Evolutionary conservation across 2,888 invertebrate genomes (phyloP).

Genomic region (Lycaena phlaeas): DNA sequence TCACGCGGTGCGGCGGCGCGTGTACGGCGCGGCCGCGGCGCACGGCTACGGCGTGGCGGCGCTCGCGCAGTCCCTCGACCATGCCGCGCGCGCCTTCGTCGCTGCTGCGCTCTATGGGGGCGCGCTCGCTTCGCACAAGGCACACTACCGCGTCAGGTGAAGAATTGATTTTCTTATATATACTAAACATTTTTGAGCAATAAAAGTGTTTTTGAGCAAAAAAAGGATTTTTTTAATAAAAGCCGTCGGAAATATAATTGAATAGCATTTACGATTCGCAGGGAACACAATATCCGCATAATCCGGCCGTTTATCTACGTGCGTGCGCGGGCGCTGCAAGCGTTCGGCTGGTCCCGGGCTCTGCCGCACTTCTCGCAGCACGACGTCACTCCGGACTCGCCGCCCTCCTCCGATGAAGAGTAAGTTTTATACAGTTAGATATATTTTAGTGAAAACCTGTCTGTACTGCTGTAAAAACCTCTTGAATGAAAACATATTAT

Average conservation of each 20-base stretch:
- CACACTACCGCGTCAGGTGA: constrained; percentile 83
- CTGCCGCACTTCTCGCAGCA: constrained; percentile 76
- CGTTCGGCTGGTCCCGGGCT: constrained; percentile 81
- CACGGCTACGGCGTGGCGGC: constrained; percentile 91
- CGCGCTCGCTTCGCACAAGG: constrained; percentile 83
- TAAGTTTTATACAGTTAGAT: no score
- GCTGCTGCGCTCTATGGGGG: constrained; percentile 87
- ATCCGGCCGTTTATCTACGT: constrained; percentile 92
- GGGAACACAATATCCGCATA: constrained; percentile 85
- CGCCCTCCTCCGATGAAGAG: constrained; percentile 8
- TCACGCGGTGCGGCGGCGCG: constrained; percentile 79
- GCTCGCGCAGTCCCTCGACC: constrained; percentile 89
- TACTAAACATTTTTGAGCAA: no score
- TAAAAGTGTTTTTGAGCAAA: no score
- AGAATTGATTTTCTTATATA: constrained; percentile 19
- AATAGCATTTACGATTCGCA: no score
- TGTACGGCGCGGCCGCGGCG: constrained; percentile 81
- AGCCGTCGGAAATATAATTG: no score
- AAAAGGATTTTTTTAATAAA: no score
- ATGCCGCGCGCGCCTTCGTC: constrained; percentile 86
- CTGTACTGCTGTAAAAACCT: no score
- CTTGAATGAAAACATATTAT: no score
- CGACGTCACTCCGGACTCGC: constrained; percentile 4
- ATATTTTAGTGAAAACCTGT: no score
- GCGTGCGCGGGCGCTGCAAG: constrained; percentile 80